Evolutionary conservation across 2,888 invertebrate genomes (phyloP).

Genomic region (Scaptomyza parva): DNA sequence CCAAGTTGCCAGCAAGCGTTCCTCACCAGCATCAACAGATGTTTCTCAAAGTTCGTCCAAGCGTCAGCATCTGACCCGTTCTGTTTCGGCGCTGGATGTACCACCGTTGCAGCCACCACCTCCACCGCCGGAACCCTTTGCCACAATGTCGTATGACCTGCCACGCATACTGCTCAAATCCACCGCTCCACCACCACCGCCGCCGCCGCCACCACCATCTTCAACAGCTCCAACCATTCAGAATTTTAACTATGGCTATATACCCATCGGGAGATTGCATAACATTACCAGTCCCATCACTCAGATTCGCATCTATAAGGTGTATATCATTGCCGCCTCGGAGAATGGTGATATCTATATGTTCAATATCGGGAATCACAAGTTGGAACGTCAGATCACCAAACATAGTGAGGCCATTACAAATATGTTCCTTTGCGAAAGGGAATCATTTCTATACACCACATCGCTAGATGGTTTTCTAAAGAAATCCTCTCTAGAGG

Average conservation of each 20-base stretch:
- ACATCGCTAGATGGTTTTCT: constrained; percentile 83
- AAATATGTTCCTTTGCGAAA: constrained; percentile 76
- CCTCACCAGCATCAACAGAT: background rate
- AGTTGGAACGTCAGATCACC: constrained; percentile 77
- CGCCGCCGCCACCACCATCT: background rate
- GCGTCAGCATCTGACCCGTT: constrained; percentile 24
- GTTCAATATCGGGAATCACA: constrained; percentile 76
- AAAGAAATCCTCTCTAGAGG: constrained; percentile 82
- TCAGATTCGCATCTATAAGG: constrained; percentile 78
- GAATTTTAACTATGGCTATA: constrained; percentile 31
- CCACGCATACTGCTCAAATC: constrained; percentile 28
- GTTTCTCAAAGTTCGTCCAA: constrained; percentile 2
- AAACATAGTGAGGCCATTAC: constrained; percentile 84
- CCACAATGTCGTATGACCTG: constrained; percentile 43
- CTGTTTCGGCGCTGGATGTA: constrained; percentile 30
- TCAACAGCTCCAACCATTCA: background rate
- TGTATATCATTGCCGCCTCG: constrained; percentile 81
- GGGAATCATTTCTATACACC: constrained; percentile 77
- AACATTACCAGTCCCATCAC: constrained; percentile 78
- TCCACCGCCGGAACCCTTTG: constrained; percentile 55
- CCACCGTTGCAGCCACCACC: constrained; percentile 67
- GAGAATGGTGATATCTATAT: constrained; percentile 84
- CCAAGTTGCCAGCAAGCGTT: background rate
- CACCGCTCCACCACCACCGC: background rate
- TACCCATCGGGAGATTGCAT: constrained; percentile 69